Conservation (phyloP, 2,888 invertebrate species). For the Metellina segmentata region DNA sequence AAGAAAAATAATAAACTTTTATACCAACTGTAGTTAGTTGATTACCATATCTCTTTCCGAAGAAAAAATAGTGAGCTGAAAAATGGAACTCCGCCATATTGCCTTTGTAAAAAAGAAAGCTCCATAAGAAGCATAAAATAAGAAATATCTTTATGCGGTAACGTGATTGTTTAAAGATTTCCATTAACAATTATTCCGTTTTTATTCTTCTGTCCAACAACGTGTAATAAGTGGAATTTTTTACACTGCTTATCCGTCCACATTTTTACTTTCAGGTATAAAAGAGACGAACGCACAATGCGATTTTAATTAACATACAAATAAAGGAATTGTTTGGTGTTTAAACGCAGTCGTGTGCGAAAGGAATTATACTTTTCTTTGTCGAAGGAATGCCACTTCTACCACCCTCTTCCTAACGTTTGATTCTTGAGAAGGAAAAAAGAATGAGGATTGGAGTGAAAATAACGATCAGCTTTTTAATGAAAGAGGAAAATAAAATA, state of each 20-base stretch:
- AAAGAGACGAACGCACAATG: constrained; percentile 23
- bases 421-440: background rate
- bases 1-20: background rate
- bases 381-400: background rate
- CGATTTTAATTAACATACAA: constrained; percentile 49
- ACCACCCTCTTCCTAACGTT: background rate
- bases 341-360: constrained; percentile 26
- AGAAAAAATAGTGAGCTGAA: background rate
- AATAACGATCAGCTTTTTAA: constrained; percentile 54
- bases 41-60: background rate
- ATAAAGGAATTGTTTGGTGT: constrained; percentile 55
- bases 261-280: constrained; percentile 1
- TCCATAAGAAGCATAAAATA: background rate
- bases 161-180: background rate
- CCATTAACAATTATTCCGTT: background rate
- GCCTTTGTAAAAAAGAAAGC: background rate
- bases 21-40: background rate
- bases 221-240: background rate
- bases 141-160: background rate
- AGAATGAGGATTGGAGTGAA: constrained; percentile 25
- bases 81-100: background rate
- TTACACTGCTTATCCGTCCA: background rate
- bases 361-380: constrained; percentile 27
- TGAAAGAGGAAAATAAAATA: constrained; percentile 25
- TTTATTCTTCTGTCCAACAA: background rate